Conservation (phyloP, 2,888 invertebrate species). For the Clusia tigrina region DNA sequence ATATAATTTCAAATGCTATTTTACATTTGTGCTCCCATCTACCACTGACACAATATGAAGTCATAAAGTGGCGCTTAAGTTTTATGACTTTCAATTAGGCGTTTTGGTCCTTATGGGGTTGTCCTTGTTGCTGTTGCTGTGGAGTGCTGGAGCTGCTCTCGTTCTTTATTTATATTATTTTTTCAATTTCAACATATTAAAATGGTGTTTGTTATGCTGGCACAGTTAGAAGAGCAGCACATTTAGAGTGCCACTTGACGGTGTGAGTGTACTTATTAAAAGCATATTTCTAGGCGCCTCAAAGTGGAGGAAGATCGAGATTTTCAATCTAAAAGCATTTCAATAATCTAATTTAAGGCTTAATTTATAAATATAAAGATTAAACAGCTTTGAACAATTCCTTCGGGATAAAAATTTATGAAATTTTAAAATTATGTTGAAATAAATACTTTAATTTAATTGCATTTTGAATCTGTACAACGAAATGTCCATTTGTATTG, state of each 20-base stretch:
- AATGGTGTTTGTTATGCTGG: not conserved
- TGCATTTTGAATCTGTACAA: too few relatives aligned
- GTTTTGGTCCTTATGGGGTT: not conserved
- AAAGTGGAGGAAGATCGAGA: too few relatives aligned
- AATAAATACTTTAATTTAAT: too few relatives aligned
- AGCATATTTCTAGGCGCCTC: too few relatives aligned
- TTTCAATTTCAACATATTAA: conserved; percentile 1
- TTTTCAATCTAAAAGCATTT: too few relatives aligned
- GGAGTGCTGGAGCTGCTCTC: not conserved
- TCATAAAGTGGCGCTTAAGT: not conserved
- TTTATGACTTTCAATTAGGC: conserved; percentile 1
- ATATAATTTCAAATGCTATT: conserved; percentile 18
- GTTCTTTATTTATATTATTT: conserved; percentile 8
- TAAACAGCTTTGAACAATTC: too few relatives aligned
- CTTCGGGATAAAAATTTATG: too few relatives aligned
- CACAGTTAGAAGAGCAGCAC: not conserved
- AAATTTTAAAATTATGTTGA: too few relatives aligned
- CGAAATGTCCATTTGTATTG: too few relatives aligned
- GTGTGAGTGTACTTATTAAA: too few relatives aligned
- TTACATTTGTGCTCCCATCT: not conserved
- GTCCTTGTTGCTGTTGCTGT: not conserved
- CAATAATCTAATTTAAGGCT: too few relatives aligned
- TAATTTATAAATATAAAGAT: too few relatives aligned
- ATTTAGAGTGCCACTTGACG: not conserved
- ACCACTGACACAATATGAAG: not conserved